Evolutionary conservation across 2,888 invertebrate species (phyloP).

Genomic region (Rutpela maculata): DNA sequence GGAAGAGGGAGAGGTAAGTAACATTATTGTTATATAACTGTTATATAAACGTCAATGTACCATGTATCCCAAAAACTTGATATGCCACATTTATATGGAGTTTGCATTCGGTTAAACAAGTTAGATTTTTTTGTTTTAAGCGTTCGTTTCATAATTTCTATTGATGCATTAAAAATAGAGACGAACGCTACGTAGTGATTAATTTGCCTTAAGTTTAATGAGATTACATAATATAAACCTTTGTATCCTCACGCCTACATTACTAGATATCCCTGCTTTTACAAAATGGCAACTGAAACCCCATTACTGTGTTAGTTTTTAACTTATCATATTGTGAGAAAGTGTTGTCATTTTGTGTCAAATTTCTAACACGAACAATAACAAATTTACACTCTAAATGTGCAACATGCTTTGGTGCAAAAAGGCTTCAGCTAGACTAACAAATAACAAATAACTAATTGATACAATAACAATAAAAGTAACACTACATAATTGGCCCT

Average conservation of each 20-base stretch:
- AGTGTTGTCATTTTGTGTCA: constrained; percentile 53
- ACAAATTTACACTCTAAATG: constrained; percentile 62
- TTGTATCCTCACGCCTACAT: constrained; percentile 36
- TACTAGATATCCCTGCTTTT: constrained; percentile 37
- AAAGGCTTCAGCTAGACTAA: constrained; percentile 58
- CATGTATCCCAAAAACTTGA: constrained; percentile 65
- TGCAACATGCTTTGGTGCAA: constrained; percentile 68
- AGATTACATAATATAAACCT: constrained; percentile 37
- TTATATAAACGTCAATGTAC: constrained; percentile 40
- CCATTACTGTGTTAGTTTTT: neutral
- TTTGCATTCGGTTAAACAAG: constrained; percentile 69
- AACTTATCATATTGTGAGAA: constrained; percentile 36
- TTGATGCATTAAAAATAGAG: neutral
- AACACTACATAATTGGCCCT: constrained; percentile 43
- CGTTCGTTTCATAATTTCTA: constrained; percentile 41
- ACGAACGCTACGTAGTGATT: constrained; percentile 48
- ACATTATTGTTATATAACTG: constrained; percentile 14
- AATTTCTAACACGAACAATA: constrained; percentile 49
- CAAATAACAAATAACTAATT: constrained; percentile 23
- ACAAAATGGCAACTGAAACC: constrained; percentile 49
- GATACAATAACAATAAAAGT: constrained; percentile 13
- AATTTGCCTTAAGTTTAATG: constrained; percentile 42
- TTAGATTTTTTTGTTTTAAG: constrained; percentile 58
- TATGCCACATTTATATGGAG: constrained; percentile 70
- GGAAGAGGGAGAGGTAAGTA: constrained; percentile 45